phyloP scores from a whole-genome alignment of 1,140 invertebrate species.

The Drosophila littoralis region DNA sequence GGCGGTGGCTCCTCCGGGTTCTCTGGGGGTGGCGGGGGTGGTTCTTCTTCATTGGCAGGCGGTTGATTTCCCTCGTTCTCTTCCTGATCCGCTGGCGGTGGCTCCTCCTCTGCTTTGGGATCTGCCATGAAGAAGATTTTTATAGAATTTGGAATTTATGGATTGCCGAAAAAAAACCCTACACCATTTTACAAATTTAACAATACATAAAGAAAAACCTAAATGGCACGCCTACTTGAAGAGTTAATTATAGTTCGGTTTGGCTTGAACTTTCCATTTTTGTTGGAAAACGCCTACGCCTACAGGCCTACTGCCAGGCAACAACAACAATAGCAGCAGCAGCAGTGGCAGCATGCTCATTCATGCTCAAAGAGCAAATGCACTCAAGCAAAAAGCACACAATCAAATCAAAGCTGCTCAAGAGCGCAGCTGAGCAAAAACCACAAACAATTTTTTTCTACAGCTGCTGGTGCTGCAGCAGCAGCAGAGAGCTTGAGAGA shows the following conservation, averaged over 20 bases:
- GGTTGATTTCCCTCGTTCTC: neutral
- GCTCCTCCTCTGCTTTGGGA: neutral
- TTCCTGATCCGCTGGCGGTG: neutral
- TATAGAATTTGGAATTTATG: neutral
- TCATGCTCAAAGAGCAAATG: conserved; percentile 69
- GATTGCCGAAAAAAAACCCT: neutral
- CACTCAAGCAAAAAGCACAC: conserved; percentile 67
- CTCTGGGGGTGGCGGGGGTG: neutral
- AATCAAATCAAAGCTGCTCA: conserved; percentile 79
- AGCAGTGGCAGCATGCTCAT: conserved; percentile 38
- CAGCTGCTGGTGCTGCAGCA: neutral
- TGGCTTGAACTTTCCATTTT: conserved; percentile 52
- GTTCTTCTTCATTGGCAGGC: neutral
- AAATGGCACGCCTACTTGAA: conserved; percentile 27
- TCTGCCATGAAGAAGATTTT: conserved; percentile 14
- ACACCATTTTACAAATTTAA: neutral
- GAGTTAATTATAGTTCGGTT: neutral
- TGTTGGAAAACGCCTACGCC: conserved; percentile 32
- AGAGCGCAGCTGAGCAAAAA: conserved; percentile 60
- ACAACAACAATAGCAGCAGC: conserved; percentile 25
- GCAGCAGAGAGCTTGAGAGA: conserved; percentile 21
- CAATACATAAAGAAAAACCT: neutral
- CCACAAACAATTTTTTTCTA: conserved; percentile 76
- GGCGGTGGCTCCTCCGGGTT: neutral
- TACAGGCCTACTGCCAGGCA: neutral